phyloP scores from a whole-genome alignment of 2,113 vertebrate species.

The Hypanus sabinus region DNA sequence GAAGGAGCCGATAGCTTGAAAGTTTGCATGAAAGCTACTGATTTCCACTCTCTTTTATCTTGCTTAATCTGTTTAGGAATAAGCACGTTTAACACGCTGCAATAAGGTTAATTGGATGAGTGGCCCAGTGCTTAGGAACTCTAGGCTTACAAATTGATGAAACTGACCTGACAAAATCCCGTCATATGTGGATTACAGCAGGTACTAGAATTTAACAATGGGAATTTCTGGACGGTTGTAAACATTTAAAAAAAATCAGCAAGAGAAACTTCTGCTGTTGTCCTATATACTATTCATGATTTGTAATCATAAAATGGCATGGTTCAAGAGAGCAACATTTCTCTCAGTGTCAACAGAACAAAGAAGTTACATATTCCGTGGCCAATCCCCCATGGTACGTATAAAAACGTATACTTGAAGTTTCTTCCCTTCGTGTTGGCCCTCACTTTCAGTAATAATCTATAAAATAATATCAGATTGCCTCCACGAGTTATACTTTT shows the following conservation, averaged over 20 bases:
- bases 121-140: neutral
- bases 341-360: too few species aligned
- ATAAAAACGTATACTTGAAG: neutral
- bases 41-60: neutral
- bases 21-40: slow-evolving; percentile 54
- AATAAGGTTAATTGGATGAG: neutral
- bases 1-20: slow-evolving; percentile 52
- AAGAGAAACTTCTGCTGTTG: too few species aligned
- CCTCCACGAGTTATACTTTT: neutral
- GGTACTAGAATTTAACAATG: neutral
- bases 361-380: neutral
- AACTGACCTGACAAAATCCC: neutral
- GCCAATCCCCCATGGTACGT: neutral
- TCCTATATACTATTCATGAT: too few species aligned
- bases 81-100: neutral
- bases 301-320: too few species aligned
- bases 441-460: neutral
- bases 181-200: neutral
- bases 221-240: neutral
- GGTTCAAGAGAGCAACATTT: too few species aligned
- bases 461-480: neutral
- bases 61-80: neutral
- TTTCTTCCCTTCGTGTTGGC: neutral
- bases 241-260: neutral
- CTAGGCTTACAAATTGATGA: neutral